Conservation (phyloP, 2,797 vertebrate species). For the Peromyscus attwateri region DNA sequence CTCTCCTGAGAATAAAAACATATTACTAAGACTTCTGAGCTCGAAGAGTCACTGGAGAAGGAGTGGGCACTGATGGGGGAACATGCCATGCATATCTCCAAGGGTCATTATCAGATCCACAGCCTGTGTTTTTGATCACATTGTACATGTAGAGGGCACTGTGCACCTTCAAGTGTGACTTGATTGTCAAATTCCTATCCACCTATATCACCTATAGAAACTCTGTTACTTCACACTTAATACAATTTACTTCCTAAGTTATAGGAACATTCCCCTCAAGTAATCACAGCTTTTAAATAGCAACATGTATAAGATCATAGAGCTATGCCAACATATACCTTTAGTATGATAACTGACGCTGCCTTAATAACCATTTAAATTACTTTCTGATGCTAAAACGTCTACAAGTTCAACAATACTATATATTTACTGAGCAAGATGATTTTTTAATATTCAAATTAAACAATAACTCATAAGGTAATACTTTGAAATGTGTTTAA, state of each 20-base stretch:
- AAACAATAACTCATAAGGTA: conserved; percentile 38
- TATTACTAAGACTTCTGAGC: neutral
- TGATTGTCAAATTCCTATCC: neutral
- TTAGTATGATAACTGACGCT: conserved; percentile 13
- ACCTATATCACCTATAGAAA: neutral
- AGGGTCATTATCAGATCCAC: neutral
- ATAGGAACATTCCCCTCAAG: neutral
- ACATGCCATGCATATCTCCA: no score
- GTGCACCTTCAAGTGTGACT: neutral
- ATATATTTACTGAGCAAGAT: conserved; percentile 12
- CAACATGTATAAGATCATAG: conserved; percentile 12
- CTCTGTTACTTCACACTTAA: conserved; percentile 25
- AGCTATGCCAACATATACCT: neutral
- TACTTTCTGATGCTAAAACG: conserved; percentile 36
- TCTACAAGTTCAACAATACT: neutral
- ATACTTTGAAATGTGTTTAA: conserved; percentile 1
- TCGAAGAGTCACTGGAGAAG: neutral
- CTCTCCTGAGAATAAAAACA: conserved; percentile 29
- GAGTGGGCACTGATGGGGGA: neutral
- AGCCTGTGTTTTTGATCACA: neutral
- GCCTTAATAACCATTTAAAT: conserved; percentile 24
- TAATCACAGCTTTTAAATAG: conserved; percentile 3
- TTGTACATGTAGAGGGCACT: neutral
- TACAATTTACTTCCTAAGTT: conserved; percentile 25
- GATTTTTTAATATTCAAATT: conserved; percentile 35